Evolutionary conservation across 2,797 vertebrate species (phyloP), one percentile per base, ranked within the genome.

Genomic region (Enteromius fasciolatus): DNA sequence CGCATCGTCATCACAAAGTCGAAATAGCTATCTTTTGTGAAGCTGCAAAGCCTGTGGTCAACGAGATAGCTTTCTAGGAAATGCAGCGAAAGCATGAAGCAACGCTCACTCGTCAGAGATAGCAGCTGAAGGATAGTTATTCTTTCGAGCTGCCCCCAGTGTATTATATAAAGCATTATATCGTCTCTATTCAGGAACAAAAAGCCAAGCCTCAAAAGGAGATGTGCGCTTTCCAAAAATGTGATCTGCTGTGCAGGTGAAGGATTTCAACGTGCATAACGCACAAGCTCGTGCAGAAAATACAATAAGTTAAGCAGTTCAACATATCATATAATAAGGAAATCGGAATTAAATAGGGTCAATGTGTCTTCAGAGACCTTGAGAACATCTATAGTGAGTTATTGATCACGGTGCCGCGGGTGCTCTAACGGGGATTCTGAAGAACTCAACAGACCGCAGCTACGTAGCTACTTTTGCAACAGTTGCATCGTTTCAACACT

Each of bases 1-100:
- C 76, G 78, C 74, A 33, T 80, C 52, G 3, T 77, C 72, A 39
- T 66, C 63, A 64, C n/a, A 79, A 77, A 76, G 28, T 76, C 67
- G 87, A 86, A 90, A 80, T 86, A 70, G 80, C 88, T 88, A 87
- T 89, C 90, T 91, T 88, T 86, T 68, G 83, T 89, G 88, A 80
- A 88, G 84, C 89, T 91, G 89, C 90, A 54, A 80, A 87, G 87
- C 92, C 87, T 91, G 91, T 87, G 94, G 94, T 94, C 90, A 77
- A 83, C 87, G 91, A 93, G 92, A 95, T 83, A 94, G 94, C 96
- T 96, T 96, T 97, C 96, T 96, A 98, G 95, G 96, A 98, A 98
- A 96, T 89, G 87, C 89, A 87, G 89, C 59, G 70, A 82, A 20
- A 81, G 73, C 83, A 87, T 88, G 83, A 80, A 83, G 82, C 74